Evolutionary conservation across 2,113 vertebrate species (phyloP).

Genomic region (Pholis gunnellus): DNA sequence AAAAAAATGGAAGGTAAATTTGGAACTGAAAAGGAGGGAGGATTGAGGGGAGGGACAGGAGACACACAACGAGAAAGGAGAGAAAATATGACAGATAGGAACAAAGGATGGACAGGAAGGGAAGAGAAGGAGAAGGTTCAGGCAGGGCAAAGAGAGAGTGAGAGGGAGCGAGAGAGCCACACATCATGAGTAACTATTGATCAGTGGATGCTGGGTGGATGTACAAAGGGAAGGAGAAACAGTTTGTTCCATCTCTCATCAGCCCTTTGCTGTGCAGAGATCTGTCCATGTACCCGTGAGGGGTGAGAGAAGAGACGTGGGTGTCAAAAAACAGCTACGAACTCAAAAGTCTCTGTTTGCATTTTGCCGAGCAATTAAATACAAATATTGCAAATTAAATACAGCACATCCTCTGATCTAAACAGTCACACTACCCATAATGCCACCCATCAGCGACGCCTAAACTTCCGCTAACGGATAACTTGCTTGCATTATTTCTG

Average conservation of each 20-base stretch:
- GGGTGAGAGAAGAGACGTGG: slow-evolving; percentile 14
- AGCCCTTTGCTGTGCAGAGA: slow-evolving; percentile 1
- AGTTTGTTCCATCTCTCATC: slow-evolving; percentile 34
- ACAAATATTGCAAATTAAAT: slow-evolving; percentile 37
- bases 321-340: background rate
- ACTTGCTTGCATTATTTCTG: background rate
- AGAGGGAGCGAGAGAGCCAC: slow-evolving; percentile 27
- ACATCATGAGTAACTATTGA: slow-evolving; percentile 49
- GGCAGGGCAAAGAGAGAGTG: background rate
- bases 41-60: background rate
- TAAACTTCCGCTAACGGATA: background rate
- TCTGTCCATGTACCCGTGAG: slow-evolving; percentile 16
- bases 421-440: background rate
- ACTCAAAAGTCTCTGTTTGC: background rate
- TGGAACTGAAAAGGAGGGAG: background rate
- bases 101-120: slow-evolving; percentile 20
- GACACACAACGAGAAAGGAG: background rate
- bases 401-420: slow-evolving; percentile 2
- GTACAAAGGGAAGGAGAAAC: slow-evolving; percentile 33
- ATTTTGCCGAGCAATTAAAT: slow-evolving; percentile 35
- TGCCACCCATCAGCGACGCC: background rate
- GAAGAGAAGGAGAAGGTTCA: slow-evolving; percentile 8
- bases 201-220: slow-evolving; percentile 37
- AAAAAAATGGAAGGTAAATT: background rate
- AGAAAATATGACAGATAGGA: background rate